Conservation (phyloP, 2,113 vertebrate species). For the Notechis scutatus region DNA sequence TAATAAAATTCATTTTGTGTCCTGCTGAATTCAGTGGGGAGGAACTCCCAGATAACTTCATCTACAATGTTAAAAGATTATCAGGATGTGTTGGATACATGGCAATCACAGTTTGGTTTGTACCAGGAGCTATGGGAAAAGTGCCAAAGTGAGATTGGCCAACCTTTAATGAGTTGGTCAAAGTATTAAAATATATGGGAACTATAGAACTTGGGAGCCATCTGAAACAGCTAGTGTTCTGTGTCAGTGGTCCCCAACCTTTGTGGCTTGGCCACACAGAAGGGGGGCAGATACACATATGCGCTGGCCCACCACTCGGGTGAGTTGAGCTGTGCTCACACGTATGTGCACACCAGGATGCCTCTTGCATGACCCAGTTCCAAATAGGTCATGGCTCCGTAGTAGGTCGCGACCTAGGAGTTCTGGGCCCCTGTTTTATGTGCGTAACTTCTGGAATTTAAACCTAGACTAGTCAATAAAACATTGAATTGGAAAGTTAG, state of each 20-base stretch:
- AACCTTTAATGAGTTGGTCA: neutral
- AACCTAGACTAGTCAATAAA: neutral
- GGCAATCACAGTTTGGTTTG: neutral
- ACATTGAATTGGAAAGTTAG: neutral
- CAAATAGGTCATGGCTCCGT: no score
- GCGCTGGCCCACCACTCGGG: no score
- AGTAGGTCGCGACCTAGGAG: no score
- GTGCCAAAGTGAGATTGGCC: neutral
- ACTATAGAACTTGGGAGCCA: neutral
- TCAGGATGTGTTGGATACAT: neutral
- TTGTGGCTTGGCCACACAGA: no score
- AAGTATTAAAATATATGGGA: neutral
- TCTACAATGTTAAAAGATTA: neutral
- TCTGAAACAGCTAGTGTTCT: neutral
- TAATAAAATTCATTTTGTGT: neutral
- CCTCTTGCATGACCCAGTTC: no score
- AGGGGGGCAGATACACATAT: no score
- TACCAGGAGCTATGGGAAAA: neutral
- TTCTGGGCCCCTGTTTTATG: no score
- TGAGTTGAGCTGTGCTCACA: no score
- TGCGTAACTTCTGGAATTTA: neutral
- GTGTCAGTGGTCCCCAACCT: no score
- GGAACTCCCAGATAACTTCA: neutral
- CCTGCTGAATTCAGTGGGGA: neutral
- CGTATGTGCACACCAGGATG: no score